Conservation (phyloP, 2,888 invertebrate species). For the Sinopyrophorus schimmeli region DNA sequence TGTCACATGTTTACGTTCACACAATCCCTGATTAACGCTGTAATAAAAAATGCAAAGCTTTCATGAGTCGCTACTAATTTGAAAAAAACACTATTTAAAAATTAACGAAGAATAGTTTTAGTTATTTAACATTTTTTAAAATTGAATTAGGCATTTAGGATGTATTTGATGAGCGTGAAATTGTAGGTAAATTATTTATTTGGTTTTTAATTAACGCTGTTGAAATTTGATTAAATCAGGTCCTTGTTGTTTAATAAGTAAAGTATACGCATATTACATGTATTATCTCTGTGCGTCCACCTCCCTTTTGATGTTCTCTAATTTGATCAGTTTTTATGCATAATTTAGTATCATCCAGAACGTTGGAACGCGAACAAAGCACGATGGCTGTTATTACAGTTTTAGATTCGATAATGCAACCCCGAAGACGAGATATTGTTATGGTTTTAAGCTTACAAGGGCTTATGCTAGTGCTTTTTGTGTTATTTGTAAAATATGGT, state of each 20-base stretch:
- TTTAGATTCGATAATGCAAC: slow-evolving; percentile 28
- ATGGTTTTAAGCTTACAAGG: slow-evolving; percentile 39
- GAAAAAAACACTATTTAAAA: too few species aligned
- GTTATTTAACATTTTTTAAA: neutral
- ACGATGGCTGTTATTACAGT: slow-evolving; percentile 28
- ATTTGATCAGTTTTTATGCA: slow-evolving; percentile 31
- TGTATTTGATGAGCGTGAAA: too few species aligned
- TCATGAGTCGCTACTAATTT: too few species aligned
- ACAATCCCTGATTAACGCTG: too few species aligned
- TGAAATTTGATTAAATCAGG: slow-evolving; percentile 16
- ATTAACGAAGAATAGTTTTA: too few species aligned
- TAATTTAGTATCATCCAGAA: slow-evolving; percentile 27
- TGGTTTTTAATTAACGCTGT: slow-evolving; percentile 12
- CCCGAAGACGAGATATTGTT: slow-evolving; percentile 36
- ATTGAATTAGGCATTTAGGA: too few species aligned
- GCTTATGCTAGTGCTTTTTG: slow-evolving; percentile 42
- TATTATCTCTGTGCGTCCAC: slow-evolving; percentile 23
- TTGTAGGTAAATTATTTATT: slow-evolving; percentile 7
- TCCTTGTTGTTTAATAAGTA: slow-evolving; percentile 17
- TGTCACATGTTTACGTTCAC: too few species aligned
- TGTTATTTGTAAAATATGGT: slow-evolving; percentile 42
- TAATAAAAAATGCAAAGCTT: too few species aligned
- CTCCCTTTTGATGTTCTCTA: slow-evolving; percentile 29
- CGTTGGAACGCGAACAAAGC: slow-evolving; percentile 19
- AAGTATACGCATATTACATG: slow-evolving; percentile 14